These are phyloP conservation scores for Platichthys flesus DNA, from an alignment of 2,113 vertebrate genomes.

Conservation along the genomic window DNA sequence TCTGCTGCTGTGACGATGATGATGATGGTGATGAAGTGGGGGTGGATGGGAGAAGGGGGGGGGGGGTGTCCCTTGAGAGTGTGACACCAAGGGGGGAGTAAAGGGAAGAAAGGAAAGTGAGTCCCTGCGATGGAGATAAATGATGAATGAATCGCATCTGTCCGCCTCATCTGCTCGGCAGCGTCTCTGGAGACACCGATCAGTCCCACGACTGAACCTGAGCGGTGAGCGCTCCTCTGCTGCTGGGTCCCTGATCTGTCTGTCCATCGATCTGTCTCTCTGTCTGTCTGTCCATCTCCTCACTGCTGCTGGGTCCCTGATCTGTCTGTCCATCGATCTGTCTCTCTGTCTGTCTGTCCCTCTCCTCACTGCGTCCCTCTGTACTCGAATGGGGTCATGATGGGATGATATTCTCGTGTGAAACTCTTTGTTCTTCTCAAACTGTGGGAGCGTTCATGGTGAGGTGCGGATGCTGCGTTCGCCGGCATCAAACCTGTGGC, in stretches of 20 bases:
- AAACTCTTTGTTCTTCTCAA: conserved; percentile 1
- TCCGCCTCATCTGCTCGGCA: conserved; percentile 26
- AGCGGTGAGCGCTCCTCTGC: conserved; percentile 17
- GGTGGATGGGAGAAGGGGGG: not conserved
- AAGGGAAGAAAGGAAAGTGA: conserved; percentile 20
- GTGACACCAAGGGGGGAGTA: conserved; percentile 13
- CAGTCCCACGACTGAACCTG: conserved; percentile 23
- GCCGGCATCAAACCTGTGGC: not conserved
- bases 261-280: not conserved
- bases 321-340: not conserved
- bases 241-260: not conserved
- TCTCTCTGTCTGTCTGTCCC: not conserved
- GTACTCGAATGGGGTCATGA: not conserved
- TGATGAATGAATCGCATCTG: conserved; percentile 77
- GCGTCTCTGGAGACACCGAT: conserved; percentile 45
- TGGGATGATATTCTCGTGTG: conserved; percentile 2
- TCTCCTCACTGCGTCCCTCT: not conserved
- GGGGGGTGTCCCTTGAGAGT: conserved; percentile 21
- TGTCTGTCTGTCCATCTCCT: not conserved
- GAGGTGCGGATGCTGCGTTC: not conserved
- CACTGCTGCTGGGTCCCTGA: conserved; percentile 15
- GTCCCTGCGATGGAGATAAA: conserved; percentile 66
- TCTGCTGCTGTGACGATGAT: not conserved
- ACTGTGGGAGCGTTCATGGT: not conserved
- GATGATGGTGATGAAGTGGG: conserved; percentile 1